A percentile compares a stretch with the other conserved stretches of the same genome.
Conservation (phyloP, 2,113 vertebrate genomes). For the Chloropsis hardwickii region DNA sequence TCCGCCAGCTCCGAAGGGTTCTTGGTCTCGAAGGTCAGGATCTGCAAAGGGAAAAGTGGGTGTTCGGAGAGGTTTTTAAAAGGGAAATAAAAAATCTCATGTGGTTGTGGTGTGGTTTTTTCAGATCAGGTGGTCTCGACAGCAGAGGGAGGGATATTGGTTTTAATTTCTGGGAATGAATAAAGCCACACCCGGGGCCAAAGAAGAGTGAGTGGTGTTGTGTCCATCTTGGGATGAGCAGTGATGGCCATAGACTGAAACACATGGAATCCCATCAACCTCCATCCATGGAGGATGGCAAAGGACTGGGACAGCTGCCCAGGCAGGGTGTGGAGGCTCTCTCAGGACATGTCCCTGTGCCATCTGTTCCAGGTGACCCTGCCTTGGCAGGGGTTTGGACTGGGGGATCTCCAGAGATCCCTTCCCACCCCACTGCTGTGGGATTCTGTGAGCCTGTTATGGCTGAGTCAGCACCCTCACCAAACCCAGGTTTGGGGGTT, state of each 20-base stretch:
- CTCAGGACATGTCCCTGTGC: neutral
- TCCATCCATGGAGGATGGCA: neutral
- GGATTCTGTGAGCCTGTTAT: neutral
- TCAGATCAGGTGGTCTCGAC: neutral
- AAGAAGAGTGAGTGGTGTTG: neutral
- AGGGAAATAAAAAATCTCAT: rapidly evolving
- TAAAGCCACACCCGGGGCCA: neutral
- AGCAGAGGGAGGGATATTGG: neutral
- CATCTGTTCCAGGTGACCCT: neutral
- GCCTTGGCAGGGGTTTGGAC: neutral
- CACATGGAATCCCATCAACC: neutral
- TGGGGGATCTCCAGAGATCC: neutral
- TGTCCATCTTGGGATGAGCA: neutral
- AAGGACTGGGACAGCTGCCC: neutral
- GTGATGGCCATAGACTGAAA: neutral
- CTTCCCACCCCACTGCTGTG: neutral
- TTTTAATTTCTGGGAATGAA: neutral
- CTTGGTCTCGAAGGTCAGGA: slow-evolving; percentile 96
- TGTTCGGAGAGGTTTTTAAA: neutral
- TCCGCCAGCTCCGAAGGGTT: slow-evolving; percentile 90
- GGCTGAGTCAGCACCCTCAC: neutral
- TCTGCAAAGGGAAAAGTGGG: slow-evolving; percentile 63
- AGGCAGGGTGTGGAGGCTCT: neutral
- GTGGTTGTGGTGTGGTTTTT: neutral
- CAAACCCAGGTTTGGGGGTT: neutral